Conservation (phyloP, 2,113 vertebrate genomes). For the Burhinus bistriatus region DNA sequence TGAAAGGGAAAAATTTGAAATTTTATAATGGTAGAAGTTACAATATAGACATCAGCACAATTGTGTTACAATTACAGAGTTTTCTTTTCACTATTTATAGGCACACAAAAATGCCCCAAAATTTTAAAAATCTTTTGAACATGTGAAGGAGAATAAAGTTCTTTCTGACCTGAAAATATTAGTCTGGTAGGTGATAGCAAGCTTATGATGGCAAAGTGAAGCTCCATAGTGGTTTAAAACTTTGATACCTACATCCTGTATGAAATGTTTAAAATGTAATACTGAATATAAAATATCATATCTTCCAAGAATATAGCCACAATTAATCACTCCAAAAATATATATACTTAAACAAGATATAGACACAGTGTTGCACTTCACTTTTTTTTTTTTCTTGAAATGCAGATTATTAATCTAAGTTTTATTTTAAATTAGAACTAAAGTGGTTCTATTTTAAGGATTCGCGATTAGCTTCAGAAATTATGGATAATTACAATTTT, state of each 20-base stretch:
- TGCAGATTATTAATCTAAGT: conserved; percentile 21
- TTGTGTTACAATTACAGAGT: not conserved
- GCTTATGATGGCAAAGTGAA: not conserved
- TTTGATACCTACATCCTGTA: not conserved
- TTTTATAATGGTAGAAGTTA: conserved; percentile 13
- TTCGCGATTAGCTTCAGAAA: conserved; percentile 46
- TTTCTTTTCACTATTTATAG: not conserved
- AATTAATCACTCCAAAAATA: conserved; percentile 19
- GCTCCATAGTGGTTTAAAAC: not conserved
- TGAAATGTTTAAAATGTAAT: not conserved
- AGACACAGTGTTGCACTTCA: not conserved
- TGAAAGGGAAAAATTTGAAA: not conserved
- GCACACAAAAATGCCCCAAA: not conserved
- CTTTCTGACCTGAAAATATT: not conserved
- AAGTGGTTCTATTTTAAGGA: conserved; percentile 58
- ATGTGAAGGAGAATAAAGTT: not conserved
- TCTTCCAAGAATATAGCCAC: not conserved
- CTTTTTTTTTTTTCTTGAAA: conserved; percentile 9
- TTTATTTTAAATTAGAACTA: conserved; percentile 43
- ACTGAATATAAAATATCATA: not conserved
- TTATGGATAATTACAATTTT: conserved; percentile 42
- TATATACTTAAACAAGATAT: not conserved
- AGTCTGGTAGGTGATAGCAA: not conserved
- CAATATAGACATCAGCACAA: conserved; percentile 1
- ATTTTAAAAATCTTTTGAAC: not conserved